These are phyloP conservation scores for Hesperia comma DNA, from an alignment of 2,888 invertebrate species.

Conservation along the genomic window DNA sequence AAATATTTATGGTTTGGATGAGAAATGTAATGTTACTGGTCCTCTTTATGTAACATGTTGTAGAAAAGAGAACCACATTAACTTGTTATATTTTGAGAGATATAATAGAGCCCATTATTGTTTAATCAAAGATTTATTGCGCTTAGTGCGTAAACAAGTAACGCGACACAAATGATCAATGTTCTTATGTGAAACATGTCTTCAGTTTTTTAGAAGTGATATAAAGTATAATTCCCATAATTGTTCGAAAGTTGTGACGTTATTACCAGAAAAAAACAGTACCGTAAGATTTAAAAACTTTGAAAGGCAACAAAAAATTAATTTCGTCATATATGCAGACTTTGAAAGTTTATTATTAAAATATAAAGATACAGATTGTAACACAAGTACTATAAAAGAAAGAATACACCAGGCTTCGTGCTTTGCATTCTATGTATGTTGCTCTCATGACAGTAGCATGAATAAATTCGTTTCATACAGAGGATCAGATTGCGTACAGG, in stretches of 20 bases:
- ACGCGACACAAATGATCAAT: slow-evolving; percentile 36
- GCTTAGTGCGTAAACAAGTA: slow-evolving; percentile 40
- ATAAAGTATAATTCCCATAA: slow-evolving; percentile 33
- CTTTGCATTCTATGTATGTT: slow-evolving; percentile 43
- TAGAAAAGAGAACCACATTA: slow-evolving; percentile 39
- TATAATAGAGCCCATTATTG: too few species aligned
- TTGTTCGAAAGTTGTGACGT: slow-evolving; percentile 30
- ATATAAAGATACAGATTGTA: slow-evolving; percentile 12
- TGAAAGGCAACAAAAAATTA: slow-evolving; percentile 41
- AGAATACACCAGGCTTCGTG: slow-evolving; percentile 39
- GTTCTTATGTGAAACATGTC: slow-evolving; percentile 41
- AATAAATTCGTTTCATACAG: slow-evolving; percentile 41
- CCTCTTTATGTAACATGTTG: slow-evolving; percentile 38
- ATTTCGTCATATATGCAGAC: slow-evolving; percentile 41
- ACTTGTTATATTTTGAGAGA: slow-evolving; percentile 34
- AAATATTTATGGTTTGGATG: slow-evolving; percentile 40
- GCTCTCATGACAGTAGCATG: slow-evolving; percentile 38
- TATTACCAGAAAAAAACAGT: slow-evolving; percentile 31
- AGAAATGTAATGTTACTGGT: slow-evolving; percentile 36
- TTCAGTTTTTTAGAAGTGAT: slow-evolving; percentile 39
- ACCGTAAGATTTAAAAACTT: slow-evolving; percentile 37
- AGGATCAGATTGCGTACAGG: slow-evolving; percentile 33
- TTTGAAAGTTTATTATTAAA: slow-evolving; percentile 34
- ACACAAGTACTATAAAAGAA: slow-evolving; percentile 25
- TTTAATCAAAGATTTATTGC: too few species aligned